phyloP scores from a whole-genome alignment of 2,888 invertebrate genomes.

The Andrena trimmerana region DNA sequence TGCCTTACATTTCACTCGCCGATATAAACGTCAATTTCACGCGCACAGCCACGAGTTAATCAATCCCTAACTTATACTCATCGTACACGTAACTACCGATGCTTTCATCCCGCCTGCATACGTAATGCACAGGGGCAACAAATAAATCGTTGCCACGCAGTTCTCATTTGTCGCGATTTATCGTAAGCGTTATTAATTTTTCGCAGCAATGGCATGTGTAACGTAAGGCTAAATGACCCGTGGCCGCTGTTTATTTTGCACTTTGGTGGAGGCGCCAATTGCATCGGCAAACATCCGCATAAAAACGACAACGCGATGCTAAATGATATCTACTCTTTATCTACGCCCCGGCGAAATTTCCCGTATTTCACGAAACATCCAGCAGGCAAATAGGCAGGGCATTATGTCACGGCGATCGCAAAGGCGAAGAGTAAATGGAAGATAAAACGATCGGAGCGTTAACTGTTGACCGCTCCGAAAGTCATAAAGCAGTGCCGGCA shows the following conservation, averaged over 20 bases:
- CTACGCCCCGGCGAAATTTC: constrained; percentile 35
- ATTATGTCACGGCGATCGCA: constrained; percentile 55
- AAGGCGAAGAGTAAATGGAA: constrained; percentile 65
- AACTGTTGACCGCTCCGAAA: constrained; percentile 77
- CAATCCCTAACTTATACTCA: not conserved
- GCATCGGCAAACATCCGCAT: constrained; percentile 31
- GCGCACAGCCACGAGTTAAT: not conserved
- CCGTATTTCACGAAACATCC: constrained; percentile 43
- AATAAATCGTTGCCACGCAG: constrained; percentile 11
- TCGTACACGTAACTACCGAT: constrained; percentile 6
- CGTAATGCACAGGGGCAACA: constrained; percentile 12
- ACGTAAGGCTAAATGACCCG: constrained; percentile 48
- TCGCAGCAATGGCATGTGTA: constrained; percentile 23
- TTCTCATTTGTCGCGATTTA: constrained; percentile 26
- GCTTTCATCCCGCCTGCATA: constrained; percentile 20
- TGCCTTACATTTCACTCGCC: not conserved
- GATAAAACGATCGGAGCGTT: constrained; percentile 79
- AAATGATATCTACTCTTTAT: constrained; percentile 40
- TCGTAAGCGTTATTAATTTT: constrained; percentile 38
- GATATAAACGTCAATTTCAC: not conserved
- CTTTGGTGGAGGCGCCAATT: constrained; percentile 26
- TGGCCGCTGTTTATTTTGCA: constrained; percentile 33
- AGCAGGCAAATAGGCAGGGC: constrained; percentile 43
- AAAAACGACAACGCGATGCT: constrained; percentile 54
- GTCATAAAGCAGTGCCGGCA: constrained; percentile 82